Base-by-base conservation (phyloP, 2,797 vertebrate genomes). In the Scleropages formosus region DNA sequence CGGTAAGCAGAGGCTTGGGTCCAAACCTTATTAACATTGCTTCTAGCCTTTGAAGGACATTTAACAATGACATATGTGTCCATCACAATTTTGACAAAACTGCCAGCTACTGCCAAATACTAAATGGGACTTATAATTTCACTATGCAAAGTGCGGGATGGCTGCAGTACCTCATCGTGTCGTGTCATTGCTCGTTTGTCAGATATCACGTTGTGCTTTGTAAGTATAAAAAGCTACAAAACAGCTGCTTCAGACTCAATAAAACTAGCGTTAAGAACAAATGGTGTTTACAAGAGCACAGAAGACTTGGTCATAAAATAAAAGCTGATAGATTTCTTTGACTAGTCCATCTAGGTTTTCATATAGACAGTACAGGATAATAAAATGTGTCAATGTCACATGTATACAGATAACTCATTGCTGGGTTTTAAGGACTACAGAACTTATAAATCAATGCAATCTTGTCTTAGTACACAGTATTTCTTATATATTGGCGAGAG, bases 201-300 rank as follows among this genome's bases (percentile, higher is more conserved):
- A 46, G 66, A 46, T 12, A 20, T 56, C 47, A n/a, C 27, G 11
- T 15, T 20, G 49, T 65, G 59, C 31, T 47, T 26, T 7, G 10
- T 1, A 46, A 65, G 24, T 46, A 65, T 49, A 39, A 46, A 66
- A 51, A 67, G 67, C 67, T 27, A 76, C 27, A 44, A 39, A 61
- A 73, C 62, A 27, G 51, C 71, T 60, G 71, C 39, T 27, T 58
- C 4, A 8, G 31, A 20, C 18, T 67, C 22, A 77, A 67, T 39
- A 68, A 67, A 61, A 60, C 31, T 44, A 20, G 18, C 18, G 46
- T 61, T 51, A 39, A 72, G 56, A 12, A 31, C 75, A 76, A 47
- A 70, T 72, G 75, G 68, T 31, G 20, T 63, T 47, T 70, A 72
- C 51, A 47, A 73, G 49, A 72, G 39, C 20, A 56, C 53, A 60